A percentile compares a stretch with the other conserved stretches of the same genome.
phyloP scores from a whole-genome alignment of 2,888 invertebrate genomes.

The Drosophila multiciliata region DNA sequence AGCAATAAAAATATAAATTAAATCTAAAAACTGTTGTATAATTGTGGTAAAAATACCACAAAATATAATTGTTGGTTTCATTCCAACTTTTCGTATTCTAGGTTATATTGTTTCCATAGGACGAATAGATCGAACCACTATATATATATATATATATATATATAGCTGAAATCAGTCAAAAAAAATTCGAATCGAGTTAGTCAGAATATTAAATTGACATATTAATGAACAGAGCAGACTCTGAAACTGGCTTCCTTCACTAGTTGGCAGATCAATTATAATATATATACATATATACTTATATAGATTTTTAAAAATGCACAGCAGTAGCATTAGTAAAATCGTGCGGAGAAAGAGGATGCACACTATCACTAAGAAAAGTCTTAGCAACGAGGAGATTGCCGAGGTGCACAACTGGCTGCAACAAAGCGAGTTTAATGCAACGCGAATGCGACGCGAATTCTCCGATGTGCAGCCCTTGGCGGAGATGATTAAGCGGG shows the following conservation, averaged over 20 bases:
- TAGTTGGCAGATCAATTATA: neutral
- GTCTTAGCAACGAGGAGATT: conserved; percentile 51
- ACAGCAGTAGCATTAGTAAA: neutral
- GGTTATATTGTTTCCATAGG: too few relatives aligned
- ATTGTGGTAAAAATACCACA: too few relatives aligned
- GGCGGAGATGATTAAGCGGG: conserved; percentile 90
- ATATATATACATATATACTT: neutral
- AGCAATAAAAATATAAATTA: too few relatives aligned
- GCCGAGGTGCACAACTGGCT: conserved; percentile 65
- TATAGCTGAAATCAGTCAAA: too few relatives aligned
- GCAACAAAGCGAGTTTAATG: conserved; percentile 48
- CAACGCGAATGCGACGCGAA: conserved; percentile 87
- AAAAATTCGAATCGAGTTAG: too few relatives aligned
- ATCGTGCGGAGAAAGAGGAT: conserved; percentile 17
- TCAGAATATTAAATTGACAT: too few relatives aligned
- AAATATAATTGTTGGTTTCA: too few relatives aligned
- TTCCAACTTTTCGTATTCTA: too few relatives aligned
- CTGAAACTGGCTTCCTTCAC: conserved; percentile 4
- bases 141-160: too few relatives aligned
- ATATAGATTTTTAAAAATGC: neutral
- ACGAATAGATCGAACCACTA: too few relatives aligned
- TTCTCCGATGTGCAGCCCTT: conserved; percentile 90
- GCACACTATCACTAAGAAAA: conserved; percentile 61
- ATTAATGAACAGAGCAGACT: conserved; percentile 21
- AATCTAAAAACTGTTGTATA: too few relatives aligned